phyloP scores from a whole-genome alignment of 2,113 vertebrate genomes.

The Odocoileus virginianus region DNA sequence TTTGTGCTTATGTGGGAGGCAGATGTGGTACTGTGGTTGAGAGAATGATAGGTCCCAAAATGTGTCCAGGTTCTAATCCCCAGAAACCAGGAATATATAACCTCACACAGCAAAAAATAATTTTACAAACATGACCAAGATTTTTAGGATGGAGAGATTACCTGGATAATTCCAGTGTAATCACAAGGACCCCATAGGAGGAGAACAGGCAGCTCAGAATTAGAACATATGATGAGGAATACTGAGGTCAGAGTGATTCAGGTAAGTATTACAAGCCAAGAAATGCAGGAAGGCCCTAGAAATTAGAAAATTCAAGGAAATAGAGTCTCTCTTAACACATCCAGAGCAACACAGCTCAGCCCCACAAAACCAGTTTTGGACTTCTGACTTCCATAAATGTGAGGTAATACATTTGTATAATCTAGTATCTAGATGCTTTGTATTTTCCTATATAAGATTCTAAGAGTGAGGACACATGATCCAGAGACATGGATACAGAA shows the following conservation, averaged over 20 bases:
- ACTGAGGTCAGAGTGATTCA: neutral
- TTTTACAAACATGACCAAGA: neutral
- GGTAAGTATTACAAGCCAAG: neutral
- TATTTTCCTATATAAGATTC: neutral
- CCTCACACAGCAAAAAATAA: neutral
- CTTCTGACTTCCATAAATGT: neutral
- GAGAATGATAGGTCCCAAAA: neutral
- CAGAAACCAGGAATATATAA: neutral
- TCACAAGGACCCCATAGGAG: neutral
- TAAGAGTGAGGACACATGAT: neutral
- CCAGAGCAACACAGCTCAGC: neutral
- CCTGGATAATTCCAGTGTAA: neutral
- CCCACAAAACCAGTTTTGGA: neutral
- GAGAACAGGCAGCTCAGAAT: neutral
- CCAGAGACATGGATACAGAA: neutral
- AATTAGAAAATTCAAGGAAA: neutral
- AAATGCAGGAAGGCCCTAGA: neutral
- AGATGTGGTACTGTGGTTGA: neutral
- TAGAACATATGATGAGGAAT: neutral
- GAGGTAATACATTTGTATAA: neutral
- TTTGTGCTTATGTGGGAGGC: neutral
- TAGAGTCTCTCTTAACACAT: neutral
- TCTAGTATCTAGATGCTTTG: neutral
- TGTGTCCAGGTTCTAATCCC: neutral
- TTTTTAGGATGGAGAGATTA: neutral